Evolutionary conservation across 1,140 invertebrate genomes (phyloP).

Genomic region (Drosophila bocqueti): DNA sequence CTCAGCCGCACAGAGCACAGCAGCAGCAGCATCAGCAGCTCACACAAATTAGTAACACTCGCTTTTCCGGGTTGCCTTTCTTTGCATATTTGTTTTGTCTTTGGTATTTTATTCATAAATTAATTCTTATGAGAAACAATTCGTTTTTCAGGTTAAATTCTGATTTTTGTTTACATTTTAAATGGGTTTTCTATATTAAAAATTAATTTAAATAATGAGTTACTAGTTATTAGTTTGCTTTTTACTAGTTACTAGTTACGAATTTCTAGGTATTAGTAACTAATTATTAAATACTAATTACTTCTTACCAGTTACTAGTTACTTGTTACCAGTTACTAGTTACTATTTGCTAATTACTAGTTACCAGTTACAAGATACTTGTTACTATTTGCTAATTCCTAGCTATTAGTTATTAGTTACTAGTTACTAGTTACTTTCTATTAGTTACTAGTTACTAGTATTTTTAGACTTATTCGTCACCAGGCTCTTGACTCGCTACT

Average conservation of each 20-base stretch:
- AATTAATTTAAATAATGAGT: not conserved
- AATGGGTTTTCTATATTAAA: not conserved
- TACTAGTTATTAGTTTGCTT: no score
- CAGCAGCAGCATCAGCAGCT: not conserved
- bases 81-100: not conserved
- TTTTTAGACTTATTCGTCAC: no score
- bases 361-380: not conserved
- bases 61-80: slow-evolving; percentile 13
- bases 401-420: not conserved
- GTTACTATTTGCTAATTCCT: not conserved
- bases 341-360: not conserved
- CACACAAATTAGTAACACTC: slow-evolving; percentile 22
- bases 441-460: no score
- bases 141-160: not conserved
- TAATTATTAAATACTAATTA: no score
- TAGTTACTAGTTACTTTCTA: not conserved
- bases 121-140: not conserved
- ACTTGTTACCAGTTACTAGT: not conserved
- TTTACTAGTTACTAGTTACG: no score
- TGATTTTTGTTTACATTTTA: not conserved
- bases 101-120: not conserved
- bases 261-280: no score
- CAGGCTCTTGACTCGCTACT: not conserved
- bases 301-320: not conserved
- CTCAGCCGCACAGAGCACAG: not conserved